Conservation (phyloP, 1,140 invertebrate species). For the Microplitis mediator region DNA sequence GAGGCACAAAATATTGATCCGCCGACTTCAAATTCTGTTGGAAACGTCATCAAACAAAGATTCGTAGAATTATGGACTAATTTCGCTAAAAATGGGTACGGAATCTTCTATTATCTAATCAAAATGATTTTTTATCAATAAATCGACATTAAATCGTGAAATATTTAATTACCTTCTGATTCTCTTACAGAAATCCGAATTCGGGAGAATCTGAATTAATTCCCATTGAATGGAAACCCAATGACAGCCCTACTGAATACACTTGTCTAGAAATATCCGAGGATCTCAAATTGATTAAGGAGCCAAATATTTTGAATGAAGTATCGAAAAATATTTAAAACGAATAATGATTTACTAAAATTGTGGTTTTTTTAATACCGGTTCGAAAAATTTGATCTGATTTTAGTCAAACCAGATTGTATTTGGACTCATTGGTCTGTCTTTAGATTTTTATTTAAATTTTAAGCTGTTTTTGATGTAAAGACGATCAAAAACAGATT, state of each 20-base stretch:
- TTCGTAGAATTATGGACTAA: conserved; percentile 53
- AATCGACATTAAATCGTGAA: too few relatives aligned
- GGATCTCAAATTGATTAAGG: conserved; percentile 25
- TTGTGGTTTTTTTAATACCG: too few relatives aligned
- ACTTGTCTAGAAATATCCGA: conserved; percentile 32
- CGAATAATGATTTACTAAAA: too few relatives aligned
- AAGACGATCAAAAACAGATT: too few relatives aligned
- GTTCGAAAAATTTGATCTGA: too few relatives aligned
- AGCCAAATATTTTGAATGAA: conserved; percentile 18
- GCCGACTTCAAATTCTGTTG: neutral
- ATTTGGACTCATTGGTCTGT: too few relatives aligned
- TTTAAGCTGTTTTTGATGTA: too few relatives aligned
- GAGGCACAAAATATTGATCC: neutral
- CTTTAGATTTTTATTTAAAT: too few relatives aligned
- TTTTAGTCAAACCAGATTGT: too few relatives aligned
- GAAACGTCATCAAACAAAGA: conserved; percentile 34
- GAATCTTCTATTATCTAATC: too few relatives aligned
- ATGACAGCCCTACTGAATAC: conserved; percentile 27
- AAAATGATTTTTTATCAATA: too few relatives aligned
- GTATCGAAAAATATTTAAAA: too few relatives aligned
- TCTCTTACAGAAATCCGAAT: neutral
- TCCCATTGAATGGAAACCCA: conserved; percentile 50
- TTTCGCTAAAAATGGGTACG: conserved; percentile 54
- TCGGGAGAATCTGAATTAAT: conserved; percentile 34
- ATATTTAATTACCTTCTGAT: neutral